phyloP scores from a whole-genome alignment of 2,113 vertebrate genomes.

The Peucedramus taeniatus region DNA sequence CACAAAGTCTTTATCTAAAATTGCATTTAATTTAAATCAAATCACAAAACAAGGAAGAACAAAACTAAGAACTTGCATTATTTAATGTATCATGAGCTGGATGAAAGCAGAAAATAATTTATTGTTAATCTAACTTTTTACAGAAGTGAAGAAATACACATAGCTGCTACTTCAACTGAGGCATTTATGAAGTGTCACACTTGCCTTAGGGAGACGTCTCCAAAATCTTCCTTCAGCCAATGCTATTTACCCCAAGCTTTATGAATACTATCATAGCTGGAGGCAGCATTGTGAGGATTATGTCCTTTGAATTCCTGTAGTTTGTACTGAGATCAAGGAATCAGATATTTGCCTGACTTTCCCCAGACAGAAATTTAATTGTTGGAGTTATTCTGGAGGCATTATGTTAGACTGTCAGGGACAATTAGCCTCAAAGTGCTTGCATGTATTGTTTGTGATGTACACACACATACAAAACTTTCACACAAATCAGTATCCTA shows the following conservation, averaged over 20 bases:
- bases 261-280: not conserved
- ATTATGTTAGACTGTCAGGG: not conserved
- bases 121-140: not conserved
- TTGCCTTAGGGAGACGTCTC: not conserved
- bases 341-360: not conserved
- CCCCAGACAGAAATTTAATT: not conserved
- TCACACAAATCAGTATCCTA: not conserved
- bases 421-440: not conserved
- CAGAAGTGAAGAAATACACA: not conserved
- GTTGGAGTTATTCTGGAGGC: not conserved
- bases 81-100: not conserved
- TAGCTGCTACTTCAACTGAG: not conserved
- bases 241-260: not conserved
- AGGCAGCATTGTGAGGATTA: not conserved
- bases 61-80: not conserved
- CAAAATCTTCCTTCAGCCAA: not conserved
- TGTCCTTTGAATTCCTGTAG: not conserved
- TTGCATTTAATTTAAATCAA: not conserved
- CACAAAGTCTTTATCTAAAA: not conserved
- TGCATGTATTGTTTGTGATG: not conserved
- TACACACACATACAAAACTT: not conserved
- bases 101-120: not conserved
- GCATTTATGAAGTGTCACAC: not conserved
- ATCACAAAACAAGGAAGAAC: constrained; percentile 1
- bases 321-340: not conserved